A percentile compares a stretch with the other conserved stretches of the same genome.
Conservation (phyloP, 2,888 invertebrate species). For the Galerucella nymphaeae region DNA sequence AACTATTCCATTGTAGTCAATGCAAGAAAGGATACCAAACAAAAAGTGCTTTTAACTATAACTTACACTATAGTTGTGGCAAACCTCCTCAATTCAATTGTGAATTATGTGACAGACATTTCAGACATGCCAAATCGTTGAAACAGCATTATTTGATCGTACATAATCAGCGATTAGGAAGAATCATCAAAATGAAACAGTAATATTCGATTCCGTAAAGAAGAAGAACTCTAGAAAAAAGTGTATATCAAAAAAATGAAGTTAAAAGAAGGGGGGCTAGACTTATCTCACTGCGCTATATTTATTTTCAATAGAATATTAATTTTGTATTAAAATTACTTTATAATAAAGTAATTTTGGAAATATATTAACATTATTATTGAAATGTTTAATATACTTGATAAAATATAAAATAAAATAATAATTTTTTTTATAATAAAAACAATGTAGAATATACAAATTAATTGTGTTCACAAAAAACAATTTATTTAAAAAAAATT, state of each 20-base stretch:
- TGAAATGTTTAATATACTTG: too few species aligned
- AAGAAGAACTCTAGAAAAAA: too few species aligned
- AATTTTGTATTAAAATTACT: too few species aligned
- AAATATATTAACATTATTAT: too few species aligned
- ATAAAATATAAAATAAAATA: too few species aligned
- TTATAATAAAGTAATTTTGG: too few species aligned
- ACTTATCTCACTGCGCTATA: too few species aligned
- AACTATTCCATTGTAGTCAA: constrained; percentile 22
- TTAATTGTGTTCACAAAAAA: constrained; percentile 27
- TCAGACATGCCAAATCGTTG: constrained; percentile 23
- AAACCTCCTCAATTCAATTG: constrained; percentile 50
- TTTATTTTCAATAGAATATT: too few species aligned
- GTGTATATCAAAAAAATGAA: too few species aligned
- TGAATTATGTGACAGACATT: constrained; percentile 9
- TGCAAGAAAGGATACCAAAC: constrained; percentile 48
- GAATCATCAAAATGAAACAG: constrained; percentile 12
- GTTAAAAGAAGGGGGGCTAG: too few species aligned
- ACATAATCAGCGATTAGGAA: constrained; percentile 17
- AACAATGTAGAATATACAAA: too few species aligned
- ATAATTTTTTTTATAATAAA: too few species aligned
- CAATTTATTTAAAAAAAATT: neutral
- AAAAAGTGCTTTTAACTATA: constrained; percentile 40
- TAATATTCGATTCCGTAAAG: neutral
- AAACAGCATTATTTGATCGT: constrained; percentile 18
- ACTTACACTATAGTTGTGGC: constrained; percentile 50